phyloP scores from a whole-genome alignment of 1,140 invertebrate genomes.

The Drosophila lini region DNA sequence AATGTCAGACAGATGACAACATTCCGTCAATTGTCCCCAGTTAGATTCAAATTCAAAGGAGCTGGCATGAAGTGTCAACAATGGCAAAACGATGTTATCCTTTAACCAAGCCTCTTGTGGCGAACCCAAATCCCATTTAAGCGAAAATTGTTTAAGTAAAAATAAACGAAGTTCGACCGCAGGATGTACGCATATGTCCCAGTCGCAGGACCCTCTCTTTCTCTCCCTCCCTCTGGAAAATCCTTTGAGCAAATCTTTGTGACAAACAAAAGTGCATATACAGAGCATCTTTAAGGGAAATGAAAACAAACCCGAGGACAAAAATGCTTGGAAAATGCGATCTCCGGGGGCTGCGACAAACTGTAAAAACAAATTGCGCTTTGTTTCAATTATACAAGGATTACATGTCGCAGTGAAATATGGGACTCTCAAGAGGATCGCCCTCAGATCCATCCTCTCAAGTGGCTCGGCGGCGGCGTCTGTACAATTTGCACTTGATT shows the following conservation, averaged over 20 bases:
- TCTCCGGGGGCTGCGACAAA: conserved; percentile 78
- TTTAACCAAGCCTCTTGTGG: conserved; percentile 81
- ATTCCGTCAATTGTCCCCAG: conserved; percentile 59
- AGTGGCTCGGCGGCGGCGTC: conserved; percentile 57
- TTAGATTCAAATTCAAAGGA: conserved; percentile 36
- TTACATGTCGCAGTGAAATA: conserved; percentile 51
- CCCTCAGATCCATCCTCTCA: conserved; percentile 36
- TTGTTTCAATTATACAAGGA: conserved; percentile 83
- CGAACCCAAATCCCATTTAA: conserved; percentile 78
- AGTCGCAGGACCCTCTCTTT: conserved; percentile 3
- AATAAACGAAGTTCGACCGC: conserved; percentile 63
- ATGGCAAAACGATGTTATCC: conserved; percentile 81
- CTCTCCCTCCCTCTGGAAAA: conserved; percentile 23
- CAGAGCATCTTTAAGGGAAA: conserved; percentile 53
- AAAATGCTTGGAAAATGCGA: conserved; percentile 60
- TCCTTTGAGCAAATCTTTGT: conserved; percentile 76
- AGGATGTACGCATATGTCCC: conserved; percentile 64
- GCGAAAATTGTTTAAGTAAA: conserved; percentile 79
- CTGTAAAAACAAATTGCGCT: conserved; percentile 81
- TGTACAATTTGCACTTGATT: conserved; percentile 81
- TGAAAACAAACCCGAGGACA: conserved; percentile 69
- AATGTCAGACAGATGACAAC: conserved; percentile 70
- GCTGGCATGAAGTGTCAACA: conserved; percentile 58
- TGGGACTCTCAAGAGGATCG: conserved; percentile 10
- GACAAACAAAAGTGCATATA: conserved; percentile 51